Evolutionary conservation across 2,797 vertebrate genomes (phyloP), one percentile per base, ranked within the genome.

Genomic region (Pelobates cultripes): DNA sequence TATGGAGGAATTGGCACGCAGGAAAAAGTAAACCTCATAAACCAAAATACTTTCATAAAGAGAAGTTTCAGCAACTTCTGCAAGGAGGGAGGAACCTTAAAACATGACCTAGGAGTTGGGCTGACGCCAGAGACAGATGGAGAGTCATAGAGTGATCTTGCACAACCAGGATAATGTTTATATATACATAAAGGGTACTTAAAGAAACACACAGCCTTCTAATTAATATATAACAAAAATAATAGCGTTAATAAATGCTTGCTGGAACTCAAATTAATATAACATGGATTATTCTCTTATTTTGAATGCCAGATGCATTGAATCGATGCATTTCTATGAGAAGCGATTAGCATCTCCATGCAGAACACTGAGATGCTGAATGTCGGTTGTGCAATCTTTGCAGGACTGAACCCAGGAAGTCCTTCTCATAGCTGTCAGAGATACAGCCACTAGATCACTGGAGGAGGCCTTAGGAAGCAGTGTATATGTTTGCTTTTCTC

Each of bases 11-110:
- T 71, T 84, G 82, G 75, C 72, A 75, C 45, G 7, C 4, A 14
- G 5, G 55, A 28, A 57, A 74, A 79, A 70, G 75, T 64, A 69
- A 75, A 79, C 77, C 77, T 79, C 66, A 79, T 84, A 84, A 84
- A 84, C 77, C 66, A 79, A 67, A 79, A 84, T 63, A 69, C 44
- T 84, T 84, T 79, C 44, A 79, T 75, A 75, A 79, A 84, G 55
- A 75, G 55, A 69, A 63, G 71, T 83, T 83, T 83, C 81, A 83
- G 66, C 82, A 84, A 79, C 72, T 79, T 64, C 44, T 74, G 69
- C 51, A 78, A 42, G 75, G 63, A 79, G 76, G 76, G 77, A 70
- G 64, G 77, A 70, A 73, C 44, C 12, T 40, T 75, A 75, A 83
- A 83, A 70, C 77, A 79, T 75, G 43, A 79, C 51, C 68, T 66